Conservation (phyloP, 2,797 vertebrate genomes). For the Poeciliopsis turneri region DNA sequence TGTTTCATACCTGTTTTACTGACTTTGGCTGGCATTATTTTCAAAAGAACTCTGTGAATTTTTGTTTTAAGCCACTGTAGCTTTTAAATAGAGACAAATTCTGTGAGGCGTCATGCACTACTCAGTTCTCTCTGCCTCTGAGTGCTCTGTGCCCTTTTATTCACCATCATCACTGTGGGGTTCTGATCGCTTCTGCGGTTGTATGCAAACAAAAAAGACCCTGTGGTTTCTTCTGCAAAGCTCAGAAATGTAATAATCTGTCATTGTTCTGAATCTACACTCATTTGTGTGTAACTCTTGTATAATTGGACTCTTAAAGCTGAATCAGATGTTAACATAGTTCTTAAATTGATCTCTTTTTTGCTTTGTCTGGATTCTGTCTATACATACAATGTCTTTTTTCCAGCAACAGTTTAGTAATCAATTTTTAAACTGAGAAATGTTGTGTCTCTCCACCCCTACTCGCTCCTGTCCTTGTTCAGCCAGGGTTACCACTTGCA, state of each 20-base stretch:
- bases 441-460: constrained; percentile 37
- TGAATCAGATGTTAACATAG: constrained; percentile 27
- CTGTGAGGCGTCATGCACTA: constrained; percentile 28
- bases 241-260: constrained; percentile 29
- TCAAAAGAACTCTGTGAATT: constrained; percentile 19
- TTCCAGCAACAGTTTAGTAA: neutral
- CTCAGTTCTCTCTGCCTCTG: constrained; percentile 32
- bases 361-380: constrained; percentile 7
- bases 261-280: constrained; percentile 26
- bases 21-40: constrained; percentile 1
- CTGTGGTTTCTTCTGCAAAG: constrained; percentile 22
- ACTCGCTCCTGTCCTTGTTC: constrained; percentile 63
- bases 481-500: constrained; percentile 98
- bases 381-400: neutral
- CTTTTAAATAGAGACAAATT: constrained; percentile 42
- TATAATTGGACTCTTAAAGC: constrained; percentile 18
- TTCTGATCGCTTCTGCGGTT: constrained; percentile 54
- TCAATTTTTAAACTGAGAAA: constrained; percentile 54
- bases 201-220: constrained; percentile 50
- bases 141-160: constrained; percentile 42
- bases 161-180: constrained; percentile 46
- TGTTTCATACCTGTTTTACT: neutral
- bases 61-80: constrained; percentile 37
- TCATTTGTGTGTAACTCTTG: constrained; percentile 7
- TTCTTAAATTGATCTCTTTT: constrained; percentile 15